These are phyloP conservation scores for Puffinus mauretanicus DNA, from an alignment of 2,113 vertebrate genomes.

Conservation along the genomic window DNA sequence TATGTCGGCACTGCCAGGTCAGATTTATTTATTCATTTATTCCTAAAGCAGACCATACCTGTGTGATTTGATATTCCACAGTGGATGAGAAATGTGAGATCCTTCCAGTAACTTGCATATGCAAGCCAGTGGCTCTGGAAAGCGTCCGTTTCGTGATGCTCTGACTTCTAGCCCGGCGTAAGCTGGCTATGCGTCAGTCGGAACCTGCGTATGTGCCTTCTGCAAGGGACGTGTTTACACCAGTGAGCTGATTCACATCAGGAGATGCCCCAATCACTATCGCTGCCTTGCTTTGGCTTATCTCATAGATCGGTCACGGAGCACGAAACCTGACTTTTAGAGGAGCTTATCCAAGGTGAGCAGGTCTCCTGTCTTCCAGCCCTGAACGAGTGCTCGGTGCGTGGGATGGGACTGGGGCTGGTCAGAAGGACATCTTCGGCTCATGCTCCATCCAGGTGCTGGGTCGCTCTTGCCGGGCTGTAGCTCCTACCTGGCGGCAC, in stretches of 20 bases:
- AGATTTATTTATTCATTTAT: background rate
- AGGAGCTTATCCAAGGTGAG: accelerated
- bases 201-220: accelerated
- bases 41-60: background rate
- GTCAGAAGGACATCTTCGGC: background rate
- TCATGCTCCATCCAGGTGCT: accelerated
- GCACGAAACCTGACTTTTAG: background rate
- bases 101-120: background rate
- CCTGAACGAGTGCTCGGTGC: background rate
- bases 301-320: background rate
- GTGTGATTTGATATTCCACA: background rate
- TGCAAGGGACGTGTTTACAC: background rate
- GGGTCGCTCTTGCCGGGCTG: background rate
- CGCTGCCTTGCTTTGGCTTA: background rate
- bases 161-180: background rate
- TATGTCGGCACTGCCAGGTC: too few relatives aligned
- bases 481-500: background rate
- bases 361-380: background rate
- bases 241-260: background rate
- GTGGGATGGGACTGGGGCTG: background rate
- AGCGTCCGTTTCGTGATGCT: accelerated
- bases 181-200: background rate
- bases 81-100: background rate
- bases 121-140: background rate
- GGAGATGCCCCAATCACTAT: too few relatives aligned